phyloP scores from a whole-genome alignment of 2,888 invertebrate genomes.

The Alcis repandata region DNA sequence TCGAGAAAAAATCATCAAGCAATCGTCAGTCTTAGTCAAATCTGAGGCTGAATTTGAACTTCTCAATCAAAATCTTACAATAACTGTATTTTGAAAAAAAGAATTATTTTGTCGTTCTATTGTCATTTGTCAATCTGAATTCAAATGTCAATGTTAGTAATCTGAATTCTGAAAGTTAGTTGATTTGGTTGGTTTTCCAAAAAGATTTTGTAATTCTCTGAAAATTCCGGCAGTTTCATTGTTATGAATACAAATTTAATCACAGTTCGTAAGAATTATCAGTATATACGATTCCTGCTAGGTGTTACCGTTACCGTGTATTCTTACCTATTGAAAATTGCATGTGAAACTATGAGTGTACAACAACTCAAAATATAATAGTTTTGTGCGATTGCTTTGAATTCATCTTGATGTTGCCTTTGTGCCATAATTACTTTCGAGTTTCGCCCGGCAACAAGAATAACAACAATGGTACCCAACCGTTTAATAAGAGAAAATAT shows the following conservation, averaged over 20 bases:
- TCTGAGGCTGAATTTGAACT: too few relatives aligned
- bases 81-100: too few relatives aligned
- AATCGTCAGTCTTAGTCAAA: too few relatives aligned
- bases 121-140: not conserved
- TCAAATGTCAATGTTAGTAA: not conserved
- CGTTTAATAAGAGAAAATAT: conserved; percentile 83
- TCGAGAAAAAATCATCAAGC: too few relatives aligned
- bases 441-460: conserved; percentile 74
- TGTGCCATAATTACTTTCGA: conserved; percentile 83
- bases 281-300: not conserved
- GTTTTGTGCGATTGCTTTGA: conserved; percentile 41
- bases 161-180: conserved; percentile 5
- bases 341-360: conserved; percentile 48
- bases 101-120: too few relatives aligned
- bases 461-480: conserved; percentile 73
- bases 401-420: conserved; percentile 80
- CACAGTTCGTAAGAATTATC: not conserved
- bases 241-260: conserved; percentile 8
- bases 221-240: conserved; percentile 16
- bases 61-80: too few relatives aligned
- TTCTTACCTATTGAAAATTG: not conserved
- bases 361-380: conserved; percentile 45
- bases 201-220: not conserved
- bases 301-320: conserved; percentile 2
- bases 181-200: not conserved